Evolutionary conservation across 2,888 invertebrate genomes (phyloP).

Genomic region (Caenorhabditis drosophilae): DNA sequence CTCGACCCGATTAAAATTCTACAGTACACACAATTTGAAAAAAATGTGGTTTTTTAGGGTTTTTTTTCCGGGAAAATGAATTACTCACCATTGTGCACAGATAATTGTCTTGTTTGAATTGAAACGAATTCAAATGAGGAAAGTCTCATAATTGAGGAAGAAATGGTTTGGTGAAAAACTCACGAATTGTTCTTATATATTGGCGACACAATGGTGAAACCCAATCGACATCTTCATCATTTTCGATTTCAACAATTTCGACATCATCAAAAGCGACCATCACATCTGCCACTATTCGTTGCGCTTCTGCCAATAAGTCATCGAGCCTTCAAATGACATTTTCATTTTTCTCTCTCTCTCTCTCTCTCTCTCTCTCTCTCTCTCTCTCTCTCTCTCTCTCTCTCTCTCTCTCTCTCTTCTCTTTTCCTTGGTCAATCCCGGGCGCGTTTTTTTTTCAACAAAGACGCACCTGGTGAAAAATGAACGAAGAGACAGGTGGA

Average conservation of each 20-base stretch:
- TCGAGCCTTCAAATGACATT: no score
- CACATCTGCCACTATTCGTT: background rate
- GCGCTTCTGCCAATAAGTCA: background rate
- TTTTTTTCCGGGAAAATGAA: background rate
- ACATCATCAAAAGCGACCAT: slow-evolving; percentile 1
- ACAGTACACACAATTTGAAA: no score
- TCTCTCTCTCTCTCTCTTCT: no score
- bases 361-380: no score
- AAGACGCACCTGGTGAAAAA: no score
- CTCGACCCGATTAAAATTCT: no score
- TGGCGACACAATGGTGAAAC: slow-evolving; percentile 10
- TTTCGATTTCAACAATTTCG: background rate
- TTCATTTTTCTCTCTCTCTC: no score
- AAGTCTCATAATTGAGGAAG: background rate
- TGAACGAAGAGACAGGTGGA: no score
- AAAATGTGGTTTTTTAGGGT: background rate
- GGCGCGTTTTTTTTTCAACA: no score
- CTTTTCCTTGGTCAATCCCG: no score
- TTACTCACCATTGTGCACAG: slow-evolving; percentile 13
- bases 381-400: no score
- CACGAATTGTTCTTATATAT: slow-evolving; percentile 17
- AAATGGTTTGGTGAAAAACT: no score
- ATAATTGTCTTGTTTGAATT: slow-evolving; percentile 12
- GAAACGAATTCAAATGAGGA: slow-evolving; percentile 18
- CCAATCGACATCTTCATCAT: slow-evolving; percentile 28